Evolutionary conservation across 2,888 invertebrate species (phyloP).

Genomic region (Epinotia brunnichana): DNA sequence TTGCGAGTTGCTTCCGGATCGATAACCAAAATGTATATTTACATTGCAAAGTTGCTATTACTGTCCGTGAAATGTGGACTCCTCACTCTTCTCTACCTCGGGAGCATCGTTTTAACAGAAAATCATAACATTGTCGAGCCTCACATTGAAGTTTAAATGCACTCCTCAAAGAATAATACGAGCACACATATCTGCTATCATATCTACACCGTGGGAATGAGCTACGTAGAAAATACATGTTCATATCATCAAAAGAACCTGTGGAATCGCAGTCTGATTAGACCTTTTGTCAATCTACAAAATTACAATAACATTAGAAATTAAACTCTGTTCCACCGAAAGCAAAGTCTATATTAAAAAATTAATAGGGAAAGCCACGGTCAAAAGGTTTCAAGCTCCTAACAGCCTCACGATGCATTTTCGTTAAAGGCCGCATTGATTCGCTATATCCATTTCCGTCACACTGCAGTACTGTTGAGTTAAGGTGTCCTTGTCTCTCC

Average conservation of each 20-base stretch:
- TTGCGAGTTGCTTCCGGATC: too few relatives aligned
- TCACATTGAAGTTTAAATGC: conserved; percentile 34
- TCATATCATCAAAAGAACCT: background rate
- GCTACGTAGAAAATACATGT: conserved; percentile 15
- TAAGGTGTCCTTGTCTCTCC: conserved; percentile 52
- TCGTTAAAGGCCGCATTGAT: conserved; percentile 14
- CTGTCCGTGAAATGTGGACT: background rate
- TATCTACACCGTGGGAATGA: conserved; percentile 39
- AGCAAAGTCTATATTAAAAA: background rate
- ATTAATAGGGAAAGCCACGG: background rate
- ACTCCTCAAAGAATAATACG: conserved; percentile 17
- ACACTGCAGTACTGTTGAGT: conserved; percentile 42
- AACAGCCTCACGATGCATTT: conserved; percentile 15
- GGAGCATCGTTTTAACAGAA: background rate
- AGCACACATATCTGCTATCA: conserved; percentile 34
- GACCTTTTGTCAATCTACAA: background rate
- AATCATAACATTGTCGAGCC: conserved; percentile 16
- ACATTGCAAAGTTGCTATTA: background rate
- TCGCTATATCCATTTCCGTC: conserved; percentile 50
- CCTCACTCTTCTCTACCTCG: background rate
- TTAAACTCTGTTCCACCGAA: background rate
- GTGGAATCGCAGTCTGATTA: background rate
- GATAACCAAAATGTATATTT: too few relatives aligned
- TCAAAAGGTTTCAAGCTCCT: background rate
- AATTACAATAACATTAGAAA: background rate